Percentiles rank a stretch among this genome's conserved stretches.
Evolutionary conservation across 1,140 invertebrate species (phyloP).

Genomic region (Anthonomus grandis): DNA sequence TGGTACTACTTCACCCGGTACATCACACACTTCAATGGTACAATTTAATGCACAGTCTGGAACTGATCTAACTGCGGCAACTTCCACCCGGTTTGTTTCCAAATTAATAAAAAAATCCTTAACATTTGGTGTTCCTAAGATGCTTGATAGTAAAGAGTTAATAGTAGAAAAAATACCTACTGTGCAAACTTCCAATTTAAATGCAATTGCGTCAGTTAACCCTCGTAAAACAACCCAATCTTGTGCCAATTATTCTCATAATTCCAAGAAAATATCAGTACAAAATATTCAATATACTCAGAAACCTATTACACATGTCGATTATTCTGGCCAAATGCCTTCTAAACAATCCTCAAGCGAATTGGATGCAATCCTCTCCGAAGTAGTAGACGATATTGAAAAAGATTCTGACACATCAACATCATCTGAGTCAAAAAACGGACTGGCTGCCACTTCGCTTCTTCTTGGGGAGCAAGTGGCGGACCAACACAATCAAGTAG

Average conservation of each 20-base stretch:
- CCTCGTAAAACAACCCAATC: neutral
- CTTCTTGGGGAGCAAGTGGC: slow-evolving; percentile 38
- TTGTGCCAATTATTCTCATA: neutral
- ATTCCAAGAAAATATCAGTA: neutral
- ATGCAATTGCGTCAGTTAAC: neutral
- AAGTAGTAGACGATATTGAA: slow-evolving; percentile 19
- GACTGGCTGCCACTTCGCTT: slow-evolving; percentile 35
- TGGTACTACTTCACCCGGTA: no score
- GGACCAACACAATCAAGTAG: slow-evolving; percentile 19
- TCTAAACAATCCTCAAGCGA: neutral
- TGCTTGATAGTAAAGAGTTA: neutral
- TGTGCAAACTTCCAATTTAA: no score
- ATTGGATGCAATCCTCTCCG: slow-evolving; percentile 13
- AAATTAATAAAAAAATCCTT: slow-evolving; percentile 20
- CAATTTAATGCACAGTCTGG: no score
- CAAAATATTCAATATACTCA: neutral
- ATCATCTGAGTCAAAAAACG: slow-evolving; percentile 36
- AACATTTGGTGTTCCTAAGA: slow-evolving; percentile 20
- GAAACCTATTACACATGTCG: neutral
- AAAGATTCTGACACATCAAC: neutral
- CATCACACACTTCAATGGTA: no score
- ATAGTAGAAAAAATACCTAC: no score
- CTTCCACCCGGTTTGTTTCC: slow-evolving; percentile 16
- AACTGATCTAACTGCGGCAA: slow-evolving; percentile 16
- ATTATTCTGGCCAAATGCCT: neutral